Evolutionary conservation across 53 echinoderm and acorn worm genomes (phyloP), one percentile per base, ranked within the genome.

Genomic region (Patiria pectinifera): DNA sequence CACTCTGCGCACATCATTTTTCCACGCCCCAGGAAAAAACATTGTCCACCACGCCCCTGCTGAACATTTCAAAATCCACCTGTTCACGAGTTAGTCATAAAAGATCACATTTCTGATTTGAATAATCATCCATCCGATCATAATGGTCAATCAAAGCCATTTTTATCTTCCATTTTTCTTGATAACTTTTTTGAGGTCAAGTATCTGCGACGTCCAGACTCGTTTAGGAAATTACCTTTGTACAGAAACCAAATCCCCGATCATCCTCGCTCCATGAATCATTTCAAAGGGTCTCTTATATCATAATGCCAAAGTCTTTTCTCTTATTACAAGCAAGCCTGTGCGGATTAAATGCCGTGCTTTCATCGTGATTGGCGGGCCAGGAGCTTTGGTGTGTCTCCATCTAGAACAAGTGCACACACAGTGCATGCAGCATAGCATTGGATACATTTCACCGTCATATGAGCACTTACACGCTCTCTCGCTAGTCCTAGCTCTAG

Each of bases 361-460:
- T 89, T 80, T 89, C 89, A 26, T 25, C 44, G 18, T 89, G 89
- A 89, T 89, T 89, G 89, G 89, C 89, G n/a, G 77, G 62, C 18
- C 25, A 48, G 21, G 85, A 46, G 86, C 18, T 18, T 86, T 59
- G 45, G 86, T 53, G 69, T 86, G 70, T 48, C 71, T 70, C 86
- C 2, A 12, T 24, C 48, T 8, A 70, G 78, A 44, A 11, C 78
- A 11, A 12, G 26, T 24, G 11, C 76, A 76, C 44, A 43, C 76
- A 43, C 18, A 35, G 12, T 12, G 0, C 15, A 79, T 0, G 3
- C 9, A 9, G 9, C 48, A 11, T 21, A 9, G 9, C 48, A 11
- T 21, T 59, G 21, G 82, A 82, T 76, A 59, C 58, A 24, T 82
- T 82, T 26, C 61, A 43, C 62, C 76, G 78, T 76, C 87, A 87